Evolutionary conservation across 2,113 vertebrate species (phyloP), one percentile per base, ranked within the genome.

Genomic region (Stigmatopora nigra): DNA sequence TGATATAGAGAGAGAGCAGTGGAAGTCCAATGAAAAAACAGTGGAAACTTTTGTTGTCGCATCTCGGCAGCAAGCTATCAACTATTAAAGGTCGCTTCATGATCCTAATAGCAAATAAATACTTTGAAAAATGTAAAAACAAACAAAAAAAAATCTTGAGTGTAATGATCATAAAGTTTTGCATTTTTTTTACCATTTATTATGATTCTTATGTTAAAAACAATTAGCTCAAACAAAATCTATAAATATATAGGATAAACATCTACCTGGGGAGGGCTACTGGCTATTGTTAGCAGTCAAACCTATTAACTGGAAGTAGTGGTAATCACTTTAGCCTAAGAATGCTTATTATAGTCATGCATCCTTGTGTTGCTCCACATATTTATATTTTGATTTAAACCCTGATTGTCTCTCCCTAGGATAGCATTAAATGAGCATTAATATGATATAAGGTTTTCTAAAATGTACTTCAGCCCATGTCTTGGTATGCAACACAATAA

Each of bases 1-100:
- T 64, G 20, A 55, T 5, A 63, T 19, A 53, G 17, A 72, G 35
- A 72, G 35, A 44, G 31, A 48, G 17, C 36, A 49, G 3, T 41
- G 52, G 10, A 6, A 31, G 38, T 44, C 51, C 13, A 3, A 1
- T 20, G 10, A 11, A 52, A 17, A 49, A 57, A 1, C 35, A 58
- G 56, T n/a, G 19, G 25, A 41, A 41, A 41, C 2, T 41, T 8
- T 41, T 41, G 38, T 41, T 41, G 38, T 41, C 38, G 9, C 38
- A 41, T 41, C 38, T 41, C 38, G 38, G 38, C 38, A 4, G 5
- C 38, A 41, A 41, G 38, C 38, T 41, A 10, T 41, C 38, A 41
- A 7, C 38, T 31, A 31, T 31, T 31, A 31, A 31, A 2, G 25
- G 38, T 41, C 4, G 9, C 38, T 41, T 41, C 38, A 8, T 10